Percentiles rank a stretch among this genome's conserved stretches.
Evolutionary conservation across 2,113 vertebrate species (phyloP).

Genomic region (Caretta caretta): DNA sequence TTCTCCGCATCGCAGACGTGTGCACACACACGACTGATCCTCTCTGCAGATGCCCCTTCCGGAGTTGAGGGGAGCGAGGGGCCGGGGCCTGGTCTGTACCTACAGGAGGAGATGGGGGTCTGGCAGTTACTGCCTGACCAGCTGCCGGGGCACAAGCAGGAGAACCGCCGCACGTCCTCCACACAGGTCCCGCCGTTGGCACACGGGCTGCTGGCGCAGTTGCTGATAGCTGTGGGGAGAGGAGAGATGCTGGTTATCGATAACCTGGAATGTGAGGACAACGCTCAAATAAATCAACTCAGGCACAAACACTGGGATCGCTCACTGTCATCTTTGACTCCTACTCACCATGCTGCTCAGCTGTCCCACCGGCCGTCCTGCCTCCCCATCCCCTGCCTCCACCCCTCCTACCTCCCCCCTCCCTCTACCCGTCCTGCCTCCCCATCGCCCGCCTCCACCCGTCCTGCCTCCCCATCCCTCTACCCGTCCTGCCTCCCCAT

Average conservation of each 20-base stretch:
- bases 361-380: not conserved
- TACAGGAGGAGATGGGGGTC: conserved; percentile 82
- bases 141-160: conserved; percentile 83
- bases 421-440: too few species aligned
- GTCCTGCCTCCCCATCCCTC: too few species aligned
- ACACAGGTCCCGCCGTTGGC: conserved; percentile 85
- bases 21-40: not conserved
- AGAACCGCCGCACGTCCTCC: conserved; percentile 84
- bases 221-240: conserved; percentile 79
- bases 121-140: conserved; percentile 87
- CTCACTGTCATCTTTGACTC: not conserved
- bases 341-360: not conserved
- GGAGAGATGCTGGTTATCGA: not conserved
- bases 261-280: not conserved
- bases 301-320: too few species aligned
- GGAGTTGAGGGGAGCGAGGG: too few species aligned
- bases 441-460: too few species aligned
- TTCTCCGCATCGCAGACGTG: too few species aligned
- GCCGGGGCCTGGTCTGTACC: conserved; percentile 14
- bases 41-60: too few species aligned
- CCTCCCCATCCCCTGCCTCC: too few species aligned
- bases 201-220: conserved; percentile 85
- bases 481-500: too few species aligned
- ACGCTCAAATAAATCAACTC: not conserved
- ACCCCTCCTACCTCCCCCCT: too few species aligned